Conservation (phyloP, 2,797 vertebrate genomes). For the Glyptemys insculpta region DNA sequence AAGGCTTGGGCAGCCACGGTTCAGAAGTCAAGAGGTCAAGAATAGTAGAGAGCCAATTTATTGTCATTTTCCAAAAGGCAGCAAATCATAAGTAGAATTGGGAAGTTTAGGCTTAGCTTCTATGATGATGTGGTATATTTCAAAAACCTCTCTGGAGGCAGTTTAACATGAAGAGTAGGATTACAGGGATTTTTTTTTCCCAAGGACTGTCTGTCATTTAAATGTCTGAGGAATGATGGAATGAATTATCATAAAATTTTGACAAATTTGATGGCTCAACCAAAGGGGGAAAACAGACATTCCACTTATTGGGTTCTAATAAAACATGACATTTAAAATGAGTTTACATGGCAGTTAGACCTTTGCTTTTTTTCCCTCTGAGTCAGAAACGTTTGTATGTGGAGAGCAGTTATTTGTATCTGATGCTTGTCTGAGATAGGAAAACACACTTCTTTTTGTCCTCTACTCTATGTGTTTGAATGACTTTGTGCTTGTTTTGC, state of each 20-base stretch:
- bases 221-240: constrained; percentile 94
- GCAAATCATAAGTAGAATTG: constrained; percentile 78
- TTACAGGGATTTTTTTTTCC: constrained; percentile 83
- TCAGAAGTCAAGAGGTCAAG: constrained; percentile 88
- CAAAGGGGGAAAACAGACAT: constrained; percentile 82
- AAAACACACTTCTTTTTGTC: constrained; percentile 47
- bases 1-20: constrained; percentile 86
- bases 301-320: constrained; percentile 88
- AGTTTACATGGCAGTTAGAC: constrained; percentile 90
- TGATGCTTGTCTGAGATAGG: constrained; percentile 24
- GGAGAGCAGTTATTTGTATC: constrained; percentile 45
- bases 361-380: constrained; percentile 80
- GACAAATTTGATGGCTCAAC: constrained; percentile 93
- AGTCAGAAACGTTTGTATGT: constrained; percentile 83
- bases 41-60: constrained; percentile 87
- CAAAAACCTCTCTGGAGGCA: constrained; percentile 90
- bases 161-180: constrained; percentile 91
- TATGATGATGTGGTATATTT: constrained; percentile 87
- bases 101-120: constrained; percentile 86
- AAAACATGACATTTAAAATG: constrained; percentile 94
- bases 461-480: constrained; percentile 49
- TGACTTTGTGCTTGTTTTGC: background rate
- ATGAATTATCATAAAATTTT: constrained; percentile 97
- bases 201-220: constrained; percentile 86
- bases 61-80: constrained; percentile 83